Evolutionary conservation across 2,113 vertebrate genomes (phyloP).

Genomic region (Pseudonaja textilis): DNA sequence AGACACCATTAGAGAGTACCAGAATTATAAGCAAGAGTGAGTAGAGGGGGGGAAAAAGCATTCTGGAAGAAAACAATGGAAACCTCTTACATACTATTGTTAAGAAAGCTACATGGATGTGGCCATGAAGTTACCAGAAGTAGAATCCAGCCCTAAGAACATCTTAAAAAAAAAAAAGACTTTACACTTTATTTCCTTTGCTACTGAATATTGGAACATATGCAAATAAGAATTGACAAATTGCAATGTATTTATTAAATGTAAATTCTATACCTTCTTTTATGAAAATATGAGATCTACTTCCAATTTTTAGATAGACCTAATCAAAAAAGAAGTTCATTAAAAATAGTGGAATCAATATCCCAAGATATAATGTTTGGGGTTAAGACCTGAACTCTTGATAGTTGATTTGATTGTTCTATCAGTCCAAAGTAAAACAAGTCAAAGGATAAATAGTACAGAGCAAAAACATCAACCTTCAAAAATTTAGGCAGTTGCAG

Average conservation of each 20-base stretch:
- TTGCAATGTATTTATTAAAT: neutral
- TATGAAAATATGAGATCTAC: neutral
- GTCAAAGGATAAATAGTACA: neutral
- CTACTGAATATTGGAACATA: neutral
- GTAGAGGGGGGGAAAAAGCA: neutral
- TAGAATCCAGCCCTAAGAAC: neutral
- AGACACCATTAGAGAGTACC: neutral
- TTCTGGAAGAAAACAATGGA: neutral
- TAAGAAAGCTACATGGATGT: neutral
- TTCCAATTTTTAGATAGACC: neutral
- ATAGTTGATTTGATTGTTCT: neutral
- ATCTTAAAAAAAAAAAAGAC: neutral
- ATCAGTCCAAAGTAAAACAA: neutral
- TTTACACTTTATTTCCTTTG: neutral
- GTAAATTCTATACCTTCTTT: neutral
- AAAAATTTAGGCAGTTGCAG: neutral
- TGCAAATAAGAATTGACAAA: neutral
- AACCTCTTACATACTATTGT: neutral
- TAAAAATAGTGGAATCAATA: neutral
- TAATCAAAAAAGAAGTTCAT: neutral
- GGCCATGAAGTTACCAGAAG: neutral
- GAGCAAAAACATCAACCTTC: neutral
- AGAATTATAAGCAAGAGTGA: neutral
- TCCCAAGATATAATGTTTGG: neutral
- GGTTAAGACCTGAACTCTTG: neutral